These are phyloP conservation scores for Pandemis heparana DNA, from an alignment of 2,888 invertebrate genomes.

Conservation along the genomic window DNA sequence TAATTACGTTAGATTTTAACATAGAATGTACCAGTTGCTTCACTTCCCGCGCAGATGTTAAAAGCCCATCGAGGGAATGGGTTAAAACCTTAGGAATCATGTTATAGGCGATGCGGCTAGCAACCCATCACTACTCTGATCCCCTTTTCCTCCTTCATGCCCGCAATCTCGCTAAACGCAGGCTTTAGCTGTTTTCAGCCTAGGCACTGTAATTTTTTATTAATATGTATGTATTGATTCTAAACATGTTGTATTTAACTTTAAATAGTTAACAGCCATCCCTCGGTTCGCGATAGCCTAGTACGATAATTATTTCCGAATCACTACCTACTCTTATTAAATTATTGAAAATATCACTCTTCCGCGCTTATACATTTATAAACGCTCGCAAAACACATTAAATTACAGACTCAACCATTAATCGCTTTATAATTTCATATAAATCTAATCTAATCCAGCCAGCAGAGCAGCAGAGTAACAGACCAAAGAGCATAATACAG, in stretches of 20 bases:
- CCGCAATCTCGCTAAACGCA: too few relatives aligned
- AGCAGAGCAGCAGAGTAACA: slow-evolving; percentile 1
- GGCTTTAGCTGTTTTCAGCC: too few relatives aligned
- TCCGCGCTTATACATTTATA: slow-evolving; percentile 23
- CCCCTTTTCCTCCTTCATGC: too few relatives aligned
- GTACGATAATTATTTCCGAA: slow-evolving; percentile 29
- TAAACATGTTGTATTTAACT: neutral
- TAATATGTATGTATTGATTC: neutral
- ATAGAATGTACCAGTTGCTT: too few relatives aligned
- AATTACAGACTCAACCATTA: slow-evolving; percentile 23
- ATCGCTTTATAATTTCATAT: slow-evolving; percentile 12
- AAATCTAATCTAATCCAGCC: neutral
- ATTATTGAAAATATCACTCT: slow-evolving; percentile 41
- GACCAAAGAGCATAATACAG: neutral
- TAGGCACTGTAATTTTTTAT: too few relatives aligned
- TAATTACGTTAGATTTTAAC: too few relatives aligned
- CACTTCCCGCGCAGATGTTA: too few relatives aligned
- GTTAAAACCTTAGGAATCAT: too few relatives aligned
- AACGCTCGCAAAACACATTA: slow-evolving; percentile 33
- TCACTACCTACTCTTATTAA: slow-evolving; percentile 35
- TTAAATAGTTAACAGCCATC: neutral
- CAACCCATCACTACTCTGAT: too few relatives aligned
- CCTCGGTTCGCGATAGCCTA: slow-evolving; percentile 20
- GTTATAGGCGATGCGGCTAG: too few relatives aligned
- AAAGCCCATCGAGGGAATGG: too few relatives aligned